These are phyloP conservation scores for Trichogramma dendrolimi DNA, from an alignment of 2,888 invertebrate species.

Conservation along the genomic window DNA sequence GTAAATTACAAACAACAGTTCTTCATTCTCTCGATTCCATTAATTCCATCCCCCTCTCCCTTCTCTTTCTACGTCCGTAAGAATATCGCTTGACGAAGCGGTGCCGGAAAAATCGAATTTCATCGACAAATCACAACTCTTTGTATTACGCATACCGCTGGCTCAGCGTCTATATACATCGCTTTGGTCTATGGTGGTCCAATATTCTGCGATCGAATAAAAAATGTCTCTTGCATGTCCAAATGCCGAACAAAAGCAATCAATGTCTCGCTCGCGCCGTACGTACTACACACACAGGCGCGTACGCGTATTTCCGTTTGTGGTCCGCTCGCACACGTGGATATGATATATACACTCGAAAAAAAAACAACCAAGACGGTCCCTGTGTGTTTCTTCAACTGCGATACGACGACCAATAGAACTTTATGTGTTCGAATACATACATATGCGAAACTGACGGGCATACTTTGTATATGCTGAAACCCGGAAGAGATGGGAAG, in stretches of 20 bases:
- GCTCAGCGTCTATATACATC: background rate
- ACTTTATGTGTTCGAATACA: too few species aligned
- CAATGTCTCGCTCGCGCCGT: slow-evolving; percentile 5
- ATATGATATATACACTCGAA: too few species aligned
- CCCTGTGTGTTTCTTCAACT: too few species aligned
- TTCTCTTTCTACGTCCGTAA: background rate
- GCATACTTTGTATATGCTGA: too few species aligned
- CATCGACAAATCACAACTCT: slow-evolving; percentile 26
- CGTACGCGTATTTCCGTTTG: too few species aligned
- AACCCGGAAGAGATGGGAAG: too few species aligned
- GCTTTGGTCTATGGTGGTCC: too few species aligned
- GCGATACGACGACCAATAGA: too few species aligned
- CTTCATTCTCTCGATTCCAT: slow-evolving; percentile 14
- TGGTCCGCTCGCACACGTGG: too few species aligned
- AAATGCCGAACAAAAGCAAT: slow-evolving; percentile 20
- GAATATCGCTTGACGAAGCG: slow-evolving; percentile 10
- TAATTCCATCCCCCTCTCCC: slow-evolving; percentile 16
- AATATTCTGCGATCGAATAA: background rate
- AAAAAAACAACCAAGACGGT: too few species aligned
- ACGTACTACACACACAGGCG: background rate
- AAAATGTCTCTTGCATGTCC: slow-evolving; percentile 22
- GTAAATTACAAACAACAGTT: background rate
- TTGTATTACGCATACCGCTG: slow-evolving; percentile 18
- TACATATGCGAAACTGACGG: too few species aligned
- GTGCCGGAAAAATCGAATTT: slow-evolving; percentile 27